Evolutionary conservation across 2,888 invertebrate species (phyloP), one percentile per base, ranked within the genome.

Genomic region (Trissolcus japonicus): DNA sequence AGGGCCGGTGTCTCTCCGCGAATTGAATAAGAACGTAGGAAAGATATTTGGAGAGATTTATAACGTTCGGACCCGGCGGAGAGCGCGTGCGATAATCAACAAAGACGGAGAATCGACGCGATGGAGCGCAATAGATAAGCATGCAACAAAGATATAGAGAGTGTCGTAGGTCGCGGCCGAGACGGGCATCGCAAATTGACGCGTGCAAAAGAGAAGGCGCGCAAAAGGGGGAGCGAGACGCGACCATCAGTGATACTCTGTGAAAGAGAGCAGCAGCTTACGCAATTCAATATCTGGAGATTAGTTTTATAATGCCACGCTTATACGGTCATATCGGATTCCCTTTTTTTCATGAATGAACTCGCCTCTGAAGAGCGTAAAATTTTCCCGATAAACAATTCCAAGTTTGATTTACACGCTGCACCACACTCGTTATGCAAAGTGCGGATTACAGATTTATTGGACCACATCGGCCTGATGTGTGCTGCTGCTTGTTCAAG

Each of bases 31-130:
- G 80, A 81, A 80, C 80, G 79, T 76, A 76, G 35, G 6, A 11
- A 35, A 80, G 83, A 82, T 82, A 83, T 83, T 83, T 79, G 79
- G 80, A 79, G 82, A 83, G 83, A 83, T 83, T 83, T 83, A 83
- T 82, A 83, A 83, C 79, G 81, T 82, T 79, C 78, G 82, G 78
- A 82, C 76, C 76, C 59, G 59, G 67, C 35, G 35, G 11, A 35
- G 54, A 50, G 81, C 75, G 80, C 78, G 79, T 76, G 65, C 59
- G 72, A 75, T 62, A 63, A 40, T 46, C 61, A 76, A 50, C 78
- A 68, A 62, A 76, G 78, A 69, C 46, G 54, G 69, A 59, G 68
- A 57, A 35, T 35, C 14, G 11, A 16, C 9, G 46, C 35, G 77
- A 71, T 21, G 7, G 17, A 41, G 48, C 6, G 35, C 35, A 35